Percentiles rank a stretch among this genome's conserved stretches.
Conservation (phyloP, 2,888 invertebrate species). For the Limnephilus lunatus region DNA sequence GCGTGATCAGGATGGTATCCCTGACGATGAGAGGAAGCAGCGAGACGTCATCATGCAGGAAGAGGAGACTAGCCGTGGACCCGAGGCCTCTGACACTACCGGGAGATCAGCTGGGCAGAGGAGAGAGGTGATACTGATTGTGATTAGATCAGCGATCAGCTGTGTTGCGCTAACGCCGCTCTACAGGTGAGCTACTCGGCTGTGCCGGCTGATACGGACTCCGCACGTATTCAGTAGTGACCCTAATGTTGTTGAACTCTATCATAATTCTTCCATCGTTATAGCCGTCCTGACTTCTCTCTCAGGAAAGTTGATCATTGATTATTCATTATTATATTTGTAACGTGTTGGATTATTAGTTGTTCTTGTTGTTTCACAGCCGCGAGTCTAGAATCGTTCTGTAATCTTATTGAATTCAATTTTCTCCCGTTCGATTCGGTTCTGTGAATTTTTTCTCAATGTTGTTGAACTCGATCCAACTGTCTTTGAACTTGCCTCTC, state of each 20-base stretch:
- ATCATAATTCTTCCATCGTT: constrained; percentile 9
- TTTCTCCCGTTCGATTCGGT: constrained; percentile 36
- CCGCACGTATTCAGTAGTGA: constrained; percentile 7
- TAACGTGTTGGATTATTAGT: constrained; percentile 24
- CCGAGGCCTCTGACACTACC: not conserved
- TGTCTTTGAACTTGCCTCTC: constrained; percentile 29
- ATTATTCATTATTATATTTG: constrained; percentile 23
- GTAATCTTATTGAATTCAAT: constrained; percentile 7
- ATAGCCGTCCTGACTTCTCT: not conserved
- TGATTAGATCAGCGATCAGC: constrained; percentile 3
- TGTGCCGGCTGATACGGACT: not conserved
- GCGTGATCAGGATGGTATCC: constrained; percentile 59
- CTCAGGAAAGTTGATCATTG: constrained; percentile 5
- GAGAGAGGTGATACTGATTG: not conserved
- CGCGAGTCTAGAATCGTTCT: not conserved
- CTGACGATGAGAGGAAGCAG: constrained; percentile 65
- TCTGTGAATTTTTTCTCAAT: constrained; percentile 45
- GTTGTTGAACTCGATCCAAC: constrained; percentile 40
- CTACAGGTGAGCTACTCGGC: not conserved
- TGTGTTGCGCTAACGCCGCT: not conserved
- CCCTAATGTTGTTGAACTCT: constrained; percentile 48
- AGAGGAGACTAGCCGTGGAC: constrained; percentile 54
- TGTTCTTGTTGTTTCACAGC: not conserved
- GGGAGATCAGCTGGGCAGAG: not conserved
- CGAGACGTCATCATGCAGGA: constrained; percentile 65